Base-by-base conservation (phyloP, 2,797 vertebrate species). In the Fundulus diaphanus region DNA sequence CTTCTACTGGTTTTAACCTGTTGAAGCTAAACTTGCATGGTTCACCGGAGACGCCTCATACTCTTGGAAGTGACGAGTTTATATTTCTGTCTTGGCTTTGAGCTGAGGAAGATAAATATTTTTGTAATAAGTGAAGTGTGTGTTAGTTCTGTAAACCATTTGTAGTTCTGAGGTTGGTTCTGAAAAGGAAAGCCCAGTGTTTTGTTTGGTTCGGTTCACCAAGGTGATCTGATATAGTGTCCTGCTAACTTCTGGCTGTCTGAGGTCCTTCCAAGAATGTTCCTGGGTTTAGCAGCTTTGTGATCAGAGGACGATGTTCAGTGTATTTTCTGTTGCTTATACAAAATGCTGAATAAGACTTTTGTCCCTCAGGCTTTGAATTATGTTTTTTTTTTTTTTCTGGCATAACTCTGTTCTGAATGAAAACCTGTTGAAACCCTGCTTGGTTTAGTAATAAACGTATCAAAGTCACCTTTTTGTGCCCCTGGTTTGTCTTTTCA, bases 391-490 rank as follows among this genome's bases (percentile, higher is more conserved):
- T 46, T 82, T 82, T 85, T 66, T 59, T 90, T 89, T 86, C 74
- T 87, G 83, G 72, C 79, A 85, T 81, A 54, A 71, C 74, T 79
- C 59, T 7, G 54, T 79, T 78, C 71, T 88, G 80, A 89, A 88
- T 90, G 85, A 89, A 83, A 79, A 85, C 75, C 76, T 88, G 86
- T 90, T 90, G 71, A 88, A 89, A 81, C 88, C 67, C 88, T 88
- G 86, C 87, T 90, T 91, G 86, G 80, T 90, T 90, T 92, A 76
- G 74, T 78, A 93, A 90, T 93, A 93, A 94, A 93, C 73, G 79
- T 76, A 90, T 90, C 68, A 24, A 86, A 87, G 87, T 90, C 76
- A 88, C 82, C 68, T 70, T 65, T 69, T 61, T 76, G 24, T 40
- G 31, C 11, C 11, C 49, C 71, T 88, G 42, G 1, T 82, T 84